Evolutionary conservation across 2,113 vertebrate genomes (phyloP).

Genomic region (Cyanistes caeruleus): DNA sequence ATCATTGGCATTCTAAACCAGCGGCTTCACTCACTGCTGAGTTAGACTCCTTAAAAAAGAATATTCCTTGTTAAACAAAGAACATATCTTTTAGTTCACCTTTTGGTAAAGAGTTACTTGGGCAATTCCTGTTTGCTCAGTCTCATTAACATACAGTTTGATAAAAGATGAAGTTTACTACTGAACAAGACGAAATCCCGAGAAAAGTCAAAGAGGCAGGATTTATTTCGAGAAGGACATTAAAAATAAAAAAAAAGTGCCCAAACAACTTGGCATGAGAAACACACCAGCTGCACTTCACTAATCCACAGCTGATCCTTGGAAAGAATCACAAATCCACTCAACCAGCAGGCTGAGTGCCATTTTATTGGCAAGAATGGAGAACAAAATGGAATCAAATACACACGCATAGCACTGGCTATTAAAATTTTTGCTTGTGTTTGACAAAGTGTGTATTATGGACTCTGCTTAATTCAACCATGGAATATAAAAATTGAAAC

Average conservation of each 20-base stretch:
- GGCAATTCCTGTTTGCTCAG: not conserved
- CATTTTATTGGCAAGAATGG: not conserved
- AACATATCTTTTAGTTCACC: not conserved
- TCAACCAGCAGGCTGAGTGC: constrained; percentile 17
- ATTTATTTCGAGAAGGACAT: not conserved
- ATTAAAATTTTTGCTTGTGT: not conserved
- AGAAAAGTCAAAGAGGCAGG: not conserved
- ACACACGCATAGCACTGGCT: not conserved
- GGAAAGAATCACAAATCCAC: constrained; percentile 53
- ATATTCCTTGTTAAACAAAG: not conserved
- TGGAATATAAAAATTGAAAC: not conserved
- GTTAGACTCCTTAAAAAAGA: not conserved
- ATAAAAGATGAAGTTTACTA: not conserved
- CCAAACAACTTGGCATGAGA: constrained; percentile 17
- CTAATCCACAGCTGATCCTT: constrained; percentile 56
- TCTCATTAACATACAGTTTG: not conserved
- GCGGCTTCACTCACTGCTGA: not conserved
- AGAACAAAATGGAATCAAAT: constrained; percentile 35
- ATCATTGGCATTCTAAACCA: not conserved
- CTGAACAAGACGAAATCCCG: not conserved
- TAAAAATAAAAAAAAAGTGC: not conserved
- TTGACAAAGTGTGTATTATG: not conserved
- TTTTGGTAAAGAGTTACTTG: not conserved
- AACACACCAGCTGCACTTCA: constrained; percentile 47
- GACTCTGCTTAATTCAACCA: not conserved